Evolutionary conservation across 1,140 invertebrate species (phyloP), one percentile per base, ranked within the genome.

Genomic region (Trichoplusia ni): DNA sequence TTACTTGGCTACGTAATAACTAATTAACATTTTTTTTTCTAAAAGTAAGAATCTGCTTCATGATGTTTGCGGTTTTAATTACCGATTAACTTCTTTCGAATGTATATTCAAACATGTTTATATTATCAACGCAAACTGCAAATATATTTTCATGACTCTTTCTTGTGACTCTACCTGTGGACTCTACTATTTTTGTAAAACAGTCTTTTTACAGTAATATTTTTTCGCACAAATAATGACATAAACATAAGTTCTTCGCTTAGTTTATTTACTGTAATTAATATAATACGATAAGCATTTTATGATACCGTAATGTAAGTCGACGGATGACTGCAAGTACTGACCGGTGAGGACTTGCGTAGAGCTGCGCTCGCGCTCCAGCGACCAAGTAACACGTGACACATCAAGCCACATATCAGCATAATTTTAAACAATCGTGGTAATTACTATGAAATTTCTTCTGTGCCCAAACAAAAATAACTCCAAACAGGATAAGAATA

Each of bases 391-490:
- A 66, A 75, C 69, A 89, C 84, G 82, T 84, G 75, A 88, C 86
- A 89, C 86, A 89, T 89, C 86, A 90, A 82, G 66, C 74, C 78
- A 88, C 87, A 90, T 90, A 90, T 88, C 87, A 90, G 75, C 72
- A 68, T 82, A 74, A 76, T 74, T 80, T 72, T 74, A 76, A 73
- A 69, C 63, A 65, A 38, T 73, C 49, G 56, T 60, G 40, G 42
- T 60, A 35, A 46, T 47, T 60, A 47, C 42, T 31, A 27, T 59
- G 14, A 46, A 46, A 40, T 35, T 29, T 59, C 29, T 59, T 59
- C 42, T 46, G 40, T 40, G 14, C 29, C 18, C 40, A 35, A 54
- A 40, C 19, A 27, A n/a, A 23, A 27, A 16, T 1, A 37, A n/a
- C n/a, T n/a, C 25, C 11, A n/a, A 31, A 68, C 72, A 75, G 85